These are phyloP conservation scores for Agraylea sexmaculata DNA, from an alignment of 1,140 invertebrate genomes.

Conservation along the genomic window DNA sequence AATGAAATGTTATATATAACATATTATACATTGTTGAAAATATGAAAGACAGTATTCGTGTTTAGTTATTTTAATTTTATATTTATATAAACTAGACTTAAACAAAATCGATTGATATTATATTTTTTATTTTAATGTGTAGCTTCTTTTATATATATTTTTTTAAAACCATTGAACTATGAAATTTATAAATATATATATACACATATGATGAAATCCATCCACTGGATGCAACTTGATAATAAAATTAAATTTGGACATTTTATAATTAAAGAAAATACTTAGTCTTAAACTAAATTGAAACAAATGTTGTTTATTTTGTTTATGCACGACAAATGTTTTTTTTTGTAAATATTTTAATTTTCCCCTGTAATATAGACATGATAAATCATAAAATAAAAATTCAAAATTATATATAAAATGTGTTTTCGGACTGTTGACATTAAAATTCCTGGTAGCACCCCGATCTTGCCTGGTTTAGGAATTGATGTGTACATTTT, in stretches of 20 bases:
- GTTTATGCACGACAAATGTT: slow-evolving; percentile 46
- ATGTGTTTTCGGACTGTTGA: slow-evolving; percentile 42
- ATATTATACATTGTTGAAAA: slow-evolving; percentile 36
- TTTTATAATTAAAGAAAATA: too few species aligned
- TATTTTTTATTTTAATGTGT: slow-evolving; percentile 21
- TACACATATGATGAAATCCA: too few species aligned
- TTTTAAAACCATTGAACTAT: slow-evolving; percentile 3
- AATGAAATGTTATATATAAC: too few species aligned
- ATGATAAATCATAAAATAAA: slow-evolving; percentile 41
- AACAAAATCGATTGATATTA: slow-evolving; percentile 20
- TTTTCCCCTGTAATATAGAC: slow-evolving; percentile 45
- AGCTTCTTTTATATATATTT: slow-evolving; percentile 7
- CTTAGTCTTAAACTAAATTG: slow-evolving; percentile 18
- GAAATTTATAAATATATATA: neutral
- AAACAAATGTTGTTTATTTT: slow-evolving; percentile 36
- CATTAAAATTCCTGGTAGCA: slow-evolving; percentile 45
- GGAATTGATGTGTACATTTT: slow-evolving; percentile 28
- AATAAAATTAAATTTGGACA: too few species aligned
- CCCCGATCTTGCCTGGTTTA: slow-evolving; percentile 39
- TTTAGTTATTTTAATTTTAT: slow-evolving; percentile 16
- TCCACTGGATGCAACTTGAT: too few species aligned
- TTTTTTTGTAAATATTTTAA: slow-evolving; percentile 46
- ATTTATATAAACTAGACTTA: slow-evolving; percentile 3
- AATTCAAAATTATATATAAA: slow-evolving; percentile 43
- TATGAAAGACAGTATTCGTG: slow-evolving; percentile 36